These are phyloP conservation scores for Collichthys lucidus DNA, from an alignment of 2,113 vertebrate genomes.

Conservation along the genomic window DNA sequence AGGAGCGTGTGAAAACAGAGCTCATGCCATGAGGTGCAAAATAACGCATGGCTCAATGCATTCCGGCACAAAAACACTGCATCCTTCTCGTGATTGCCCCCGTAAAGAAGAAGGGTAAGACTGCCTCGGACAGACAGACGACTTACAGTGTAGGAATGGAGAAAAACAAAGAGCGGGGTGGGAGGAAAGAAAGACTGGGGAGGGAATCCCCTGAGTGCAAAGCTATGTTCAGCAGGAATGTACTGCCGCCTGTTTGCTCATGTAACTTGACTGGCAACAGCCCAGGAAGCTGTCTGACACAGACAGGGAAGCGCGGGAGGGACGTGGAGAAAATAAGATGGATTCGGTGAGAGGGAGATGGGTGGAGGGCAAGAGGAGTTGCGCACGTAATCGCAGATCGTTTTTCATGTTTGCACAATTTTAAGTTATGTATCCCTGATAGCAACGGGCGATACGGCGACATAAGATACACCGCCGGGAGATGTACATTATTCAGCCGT, in stretches of 20 bases:
- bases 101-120: constrained; percentile 10
- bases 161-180: constrained; percentile 44
- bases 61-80: constrained; percentile 15
- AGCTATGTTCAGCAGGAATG: constrained; percentile 79
- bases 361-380: constrained; percentile 36
- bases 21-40: constrained; percentile 32
- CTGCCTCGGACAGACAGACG: constrained; percentile 14
- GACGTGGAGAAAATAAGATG: constrained; percentile 33
- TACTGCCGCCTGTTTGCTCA: constrained; percentile 78
- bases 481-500: constrained; percentile 4
- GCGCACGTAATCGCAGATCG: constrained; percentile 25
- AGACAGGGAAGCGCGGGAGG: constrained; percentile 10
- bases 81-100: not conserved
- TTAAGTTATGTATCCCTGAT: not conserved
- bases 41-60: constrained; percentile 30
- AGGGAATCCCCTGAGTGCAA: constrained; percentile 78
- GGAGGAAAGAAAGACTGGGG: constrained; percentile 42
- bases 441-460: not conserved
- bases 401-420: constrained; percentile 55
- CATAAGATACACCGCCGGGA: not conserved
- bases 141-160: constrained; percentile 27
- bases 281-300: constrained; percentile 71
- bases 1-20: constrained; percentile 47
- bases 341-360: constrained; percentile 42
- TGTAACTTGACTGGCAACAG: constrained; percentile 77